Percentiles rank a stretch among this genome's conserved stretches.
These are phyloP conservation scores for Tethya wilhelma DNA, from an alignment of 37 sponge, comb jelly and placozoan species.

Conservation along the genomic window DNA sequence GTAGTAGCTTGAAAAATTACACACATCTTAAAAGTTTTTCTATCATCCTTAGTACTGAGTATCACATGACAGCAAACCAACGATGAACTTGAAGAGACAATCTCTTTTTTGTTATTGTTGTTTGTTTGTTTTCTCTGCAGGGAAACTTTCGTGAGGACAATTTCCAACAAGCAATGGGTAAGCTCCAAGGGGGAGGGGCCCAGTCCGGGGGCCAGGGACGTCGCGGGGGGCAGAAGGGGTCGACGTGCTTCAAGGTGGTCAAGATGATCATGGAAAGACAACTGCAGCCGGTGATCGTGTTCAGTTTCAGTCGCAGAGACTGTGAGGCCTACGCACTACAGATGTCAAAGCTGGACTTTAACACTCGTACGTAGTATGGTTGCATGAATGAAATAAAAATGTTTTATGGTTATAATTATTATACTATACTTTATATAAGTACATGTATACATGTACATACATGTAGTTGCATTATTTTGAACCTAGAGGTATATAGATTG, in stretches of 20 bases:
- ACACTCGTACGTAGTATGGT: slow-evolving; percentile 58
- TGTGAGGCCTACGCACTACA: slow-evolving; percentile 97
- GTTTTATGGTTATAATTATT: too few species aligned
- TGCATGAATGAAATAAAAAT: too few species aligned
- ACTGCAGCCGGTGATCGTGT: slow-evolving; percentile 97
- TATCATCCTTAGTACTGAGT: neutral
- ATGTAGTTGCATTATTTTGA: too few species aligned
- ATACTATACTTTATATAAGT: too few species aligned
- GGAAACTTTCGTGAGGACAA: slow-evolving; percentile 95
- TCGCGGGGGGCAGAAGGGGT: slow-evolving; percentile 66
- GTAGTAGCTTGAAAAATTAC: too few species aligned
- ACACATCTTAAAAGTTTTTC: neutral
- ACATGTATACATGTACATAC: too few species aligned
- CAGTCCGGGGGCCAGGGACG: slow-evolving; percentile 26
- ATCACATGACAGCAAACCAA: neutral
- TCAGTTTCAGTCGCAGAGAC: slow-evolving; percentile 95
- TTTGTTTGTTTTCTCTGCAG: slow-evolving; percentile 26
- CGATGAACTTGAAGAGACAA: neutral
- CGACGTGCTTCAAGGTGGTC: slow-evolving; percentile 45
- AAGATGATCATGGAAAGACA: slow-evolving; percentile 89
- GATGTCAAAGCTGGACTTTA: slow-evolving; percentile 99
- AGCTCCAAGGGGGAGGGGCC: slow-evolving; percentile 74
- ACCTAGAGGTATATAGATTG: too few species aligned
- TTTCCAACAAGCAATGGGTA: slow-evolving; percentile 94
- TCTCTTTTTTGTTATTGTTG: neutral